These are phyloP conservation scores for Acanthurus tractus DNA, from an alignment of 2,797 vertebrate species.

Conservation along the genomic window DNA sequence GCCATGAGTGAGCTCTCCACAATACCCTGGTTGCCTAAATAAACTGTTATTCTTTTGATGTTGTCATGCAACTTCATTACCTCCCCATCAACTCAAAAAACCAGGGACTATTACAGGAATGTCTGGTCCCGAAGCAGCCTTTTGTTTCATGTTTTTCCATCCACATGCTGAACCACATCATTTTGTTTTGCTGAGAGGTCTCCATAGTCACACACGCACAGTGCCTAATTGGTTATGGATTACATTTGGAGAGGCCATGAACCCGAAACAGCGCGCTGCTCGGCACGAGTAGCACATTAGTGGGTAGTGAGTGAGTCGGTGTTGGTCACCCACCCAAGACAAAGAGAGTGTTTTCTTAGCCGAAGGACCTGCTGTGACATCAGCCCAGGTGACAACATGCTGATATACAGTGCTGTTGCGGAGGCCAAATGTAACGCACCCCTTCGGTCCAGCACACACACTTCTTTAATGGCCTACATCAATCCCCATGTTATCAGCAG, in stretches of 20 bases:
- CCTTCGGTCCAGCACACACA: constrained; percentile 44
- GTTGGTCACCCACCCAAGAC: constrained; percentile 54
- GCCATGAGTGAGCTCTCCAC: constrained; percentile 1
- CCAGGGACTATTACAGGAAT: constrained; percentile 18
- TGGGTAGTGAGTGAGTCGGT: constrained; percentile 60
- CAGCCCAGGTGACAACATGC: constrained; percentile 81
- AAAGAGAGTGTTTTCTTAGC: constrained; percentile 77
- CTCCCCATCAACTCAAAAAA: constrained; percentile 34
- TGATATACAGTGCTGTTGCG: constrained; percentile 76
- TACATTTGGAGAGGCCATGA: constrained; percentile 52
- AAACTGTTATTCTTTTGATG: constrained; percentile 28
- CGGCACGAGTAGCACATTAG: constrained; percentile 69
- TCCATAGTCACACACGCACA: constrained; percentile 53
- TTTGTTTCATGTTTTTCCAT: constrained; percentile 24
- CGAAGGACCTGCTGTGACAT: constrained; percentile 78
- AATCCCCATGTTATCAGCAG: constrained; percentile 81
- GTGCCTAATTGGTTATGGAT: constrained; percentile 56
- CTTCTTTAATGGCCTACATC: constrained; percentile 76
- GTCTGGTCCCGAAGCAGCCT: constrained; percentile 28
- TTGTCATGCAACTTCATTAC: constrained; percentile 29
- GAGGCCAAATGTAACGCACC: constrained; percentile 66
- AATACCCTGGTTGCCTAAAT: constrained; percentile 5
- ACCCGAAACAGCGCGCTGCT: constrained; percentile 45
- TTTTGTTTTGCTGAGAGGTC: constrained; percentile 58
- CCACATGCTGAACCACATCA: constrained; percentile 38